Base-by-base conservation (phyloP, 1,140 invertebrate genomes). In the Pogonus chalceus region DNA sequence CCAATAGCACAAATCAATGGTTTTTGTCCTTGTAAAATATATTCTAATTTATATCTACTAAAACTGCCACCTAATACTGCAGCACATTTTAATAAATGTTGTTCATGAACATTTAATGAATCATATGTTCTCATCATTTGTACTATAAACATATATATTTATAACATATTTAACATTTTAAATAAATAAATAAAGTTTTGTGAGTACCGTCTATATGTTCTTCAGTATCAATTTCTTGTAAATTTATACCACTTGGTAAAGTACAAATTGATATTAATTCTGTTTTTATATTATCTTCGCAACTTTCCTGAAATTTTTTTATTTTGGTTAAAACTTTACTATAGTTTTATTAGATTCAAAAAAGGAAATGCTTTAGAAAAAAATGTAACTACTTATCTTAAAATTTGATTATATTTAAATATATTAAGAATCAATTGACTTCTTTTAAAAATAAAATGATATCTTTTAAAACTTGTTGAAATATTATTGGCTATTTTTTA, bases 51-150 rank as follows among this genome's bases (percentile, higher is more conserved):
- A 26, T 66, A 65, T 57, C 79, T 69, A 10, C 74, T 72, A 53
- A 82, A 76, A 21, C 72, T 72, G 35, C 77, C 75, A 1, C 81
- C 81, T 2, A 82, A 65, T 0, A 81, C 74, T 0, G 79, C 71
- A 2, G 76, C 76, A 54, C 76, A 79, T 65, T 83, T 83, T 1
- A 83, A 58, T 2, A 83, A 55, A 50, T 79, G 67, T 60, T 82
- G 79, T 64, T 82, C 79, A 46, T 78, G 73, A 0, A 78, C 72
- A 2, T 71, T 75, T 48, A 83, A 61, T 0, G 75, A 75, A 56
- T 82, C 80, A 57, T 79, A 81, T 0, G 76, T 72, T 61, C 76
- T 78, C 59, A 81, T 58, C 21, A 80, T 76, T 39, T 78, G 67
- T n/a, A 71, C 77, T 78, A 35, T n/a, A 66, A 67, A 61, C 35